Percentiles rank a stretch among this genome's conserved stretches.
phyloP scores from a whole-genome alignment of 2,888 invertebrate species.

The Dorcus hopei region DNA sequence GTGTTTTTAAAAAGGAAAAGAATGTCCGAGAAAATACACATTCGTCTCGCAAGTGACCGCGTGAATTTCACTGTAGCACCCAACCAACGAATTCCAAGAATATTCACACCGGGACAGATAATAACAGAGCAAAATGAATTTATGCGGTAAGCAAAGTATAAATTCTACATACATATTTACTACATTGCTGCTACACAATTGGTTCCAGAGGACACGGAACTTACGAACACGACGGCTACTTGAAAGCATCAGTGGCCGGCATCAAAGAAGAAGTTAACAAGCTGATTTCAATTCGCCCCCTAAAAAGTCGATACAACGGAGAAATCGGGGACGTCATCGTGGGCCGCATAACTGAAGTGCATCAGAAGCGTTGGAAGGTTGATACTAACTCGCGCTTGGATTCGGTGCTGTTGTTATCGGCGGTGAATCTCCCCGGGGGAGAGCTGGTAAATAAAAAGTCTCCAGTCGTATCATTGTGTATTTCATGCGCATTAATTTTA shows the following conservation, averaged over 20 bases:
- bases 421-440: conserved; percentile 96
- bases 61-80: conserved; percentile 58
- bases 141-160: conserved; percentile 68
- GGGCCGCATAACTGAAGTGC: conserved; percentile 90
- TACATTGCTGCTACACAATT: neutral
- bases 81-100: conserved; percentile 60
- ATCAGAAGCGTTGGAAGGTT: conserved; percentile 92
- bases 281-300: conserved; percentile 84
- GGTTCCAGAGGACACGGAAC: conserved; percentile 89
- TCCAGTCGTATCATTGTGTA: neutral
- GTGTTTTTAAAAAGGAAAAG: conserved; percentile 21
- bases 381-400: conserved; percentile 89
- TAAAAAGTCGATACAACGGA: conserved; percentile 87
- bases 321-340: conserved; percentile 98
- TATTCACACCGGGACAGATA: conserved; percentile 85
- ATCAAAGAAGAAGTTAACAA: conserved; percentile 93
- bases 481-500: conserved; percentile 40
- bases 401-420: conserved; percentile 81
- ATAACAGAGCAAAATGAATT: conserved; percentile 79
- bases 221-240: conserved; percentile 75
- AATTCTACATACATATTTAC: too few species aligned
- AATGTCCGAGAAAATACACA: conserved; percentile 59
- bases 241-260: conserved; percentile 93
- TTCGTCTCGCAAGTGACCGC: conserved; percentile 63
- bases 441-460: conserved; percentile 67